A percentile compares a stretch with the other conserved stretches of the same genome.
Conservation (phyloP, 2,113 vertebrate genomes). For the Notarius quadriscutis region DNA sequence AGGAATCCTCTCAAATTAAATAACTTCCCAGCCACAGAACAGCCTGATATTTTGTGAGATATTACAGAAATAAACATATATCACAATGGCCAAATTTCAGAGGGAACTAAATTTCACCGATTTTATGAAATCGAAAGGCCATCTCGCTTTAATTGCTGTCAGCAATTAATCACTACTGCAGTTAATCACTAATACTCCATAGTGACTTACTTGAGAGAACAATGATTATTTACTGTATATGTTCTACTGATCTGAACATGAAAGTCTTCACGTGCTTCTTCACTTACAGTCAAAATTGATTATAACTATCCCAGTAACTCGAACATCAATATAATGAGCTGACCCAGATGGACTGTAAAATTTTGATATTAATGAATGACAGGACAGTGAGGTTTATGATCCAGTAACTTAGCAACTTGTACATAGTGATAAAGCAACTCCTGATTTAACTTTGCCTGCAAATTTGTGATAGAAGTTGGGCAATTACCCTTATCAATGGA, state of each 20-base stretch:
- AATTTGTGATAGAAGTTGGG: background rate
- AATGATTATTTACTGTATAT: background rate
- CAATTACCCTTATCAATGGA: conserved; percentile 29
- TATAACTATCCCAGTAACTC: background rate
- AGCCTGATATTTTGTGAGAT: too few relatives aligned
- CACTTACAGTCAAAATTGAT: background rate
- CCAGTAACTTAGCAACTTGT: conserved; percentile 43
- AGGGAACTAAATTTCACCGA: too few relatives aligned
- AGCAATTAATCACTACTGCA: too few relatives aligned
- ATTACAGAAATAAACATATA: too few relatives aligned
- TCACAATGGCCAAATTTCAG: too few relatives aligned
- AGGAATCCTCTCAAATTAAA: too few relatives aligned
- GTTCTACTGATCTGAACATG: background rate
- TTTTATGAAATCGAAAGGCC: too few relatives aligned
- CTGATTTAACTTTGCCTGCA: conserved; percentile 33
- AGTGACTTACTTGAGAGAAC: background rate
- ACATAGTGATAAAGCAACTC: conserved; percentile 31
- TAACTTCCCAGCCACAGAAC: too few relatives aligned
- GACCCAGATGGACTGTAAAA: background rate
- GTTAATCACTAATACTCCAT: background rate
- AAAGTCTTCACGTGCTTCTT: background rate
- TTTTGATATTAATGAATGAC: conserved; percentile 13
- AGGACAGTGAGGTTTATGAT: conserved; percentile 24
- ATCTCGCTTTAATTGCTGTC: too few relatives aligned
- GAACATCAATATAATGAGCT: background rate